Evolutionary conservation across 2,113 vertebrate genomes (phyloP).

Genomic region (Scomber scombrus): DNA sequence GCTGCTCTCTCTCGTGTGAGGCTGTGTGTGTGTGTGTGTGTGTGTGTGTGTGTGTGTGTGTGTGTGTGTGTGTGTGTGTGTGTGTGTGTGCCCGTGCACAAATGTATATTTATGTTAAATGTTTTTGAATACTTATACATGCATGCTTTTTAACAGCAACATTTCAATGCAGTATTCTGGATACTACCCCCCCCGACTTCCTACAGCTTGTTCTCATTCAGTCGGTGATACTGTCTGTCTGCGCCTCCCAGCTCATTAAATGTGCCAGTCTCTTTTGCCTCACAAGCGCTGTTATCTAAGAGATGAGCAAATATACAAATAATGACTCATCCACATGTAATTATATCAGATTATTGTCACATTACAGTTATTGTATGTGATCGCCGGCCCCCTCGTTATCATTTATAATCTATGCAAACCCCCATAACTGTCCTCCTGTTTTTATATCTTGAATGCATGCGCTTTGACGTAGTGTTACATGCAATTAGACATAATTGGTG

Average conservation of each 20-base stretch:
- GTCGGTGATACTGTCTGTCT: slow-evolving; percentile 41
- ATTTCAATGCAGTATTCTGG: slow-evolving; percentile 16
- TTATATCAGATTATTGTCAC: slow-evolving; percentile 72
- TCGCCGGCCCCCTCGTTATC: slow-evolving; percentile 61
- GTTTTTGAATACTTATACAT: slow-evolving; percentile 29
- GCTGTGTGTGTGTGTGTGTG: not conserved
- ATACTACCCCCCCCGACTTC: slow-evolving; percentile 6
- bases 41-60: not conserved
- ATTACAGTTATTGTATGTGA: slow-evolving; percentile 70
- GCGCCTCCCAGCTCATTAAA: slow-evolving; percentile 64
- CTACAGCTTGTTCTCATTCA: slow-evolving; percentile 41
- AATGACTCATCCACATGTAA: slow-evolving; percentile 65
- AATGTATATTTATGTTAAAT: slow-evolving; percentile 43
- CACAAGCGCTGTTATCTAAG: slow-evolving; percentile 38
- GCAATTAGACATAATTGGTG: slow-evolving; percentile 78
- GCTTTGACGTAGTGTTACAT: slow-evolving; percentile 64
- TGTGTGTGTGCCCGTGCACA: slow-evolving; percentile 1
- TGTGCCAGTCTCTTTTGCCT: slow-evolving; percentile 31
- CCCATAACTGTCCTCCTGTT: slow-evolving; percentile 65
- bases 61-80: not conserved
- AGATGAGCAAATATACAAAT: slow-evolving; percentile 65
- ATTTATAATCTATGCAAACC: slow-evolving; percentile 65
- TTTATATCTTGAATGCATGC: slow-evolving; percentile 62
- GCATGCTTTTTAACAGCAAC: slow-evolving; percentile 8
- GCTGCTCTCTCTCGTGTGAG: slow-evolving; percentile 25